Evolutionary conservation across 2,888 invertebrate species (phyloP), one percentile per base, ranked within the genome.

Genomic region (Conistra vaccinii): DNA sequence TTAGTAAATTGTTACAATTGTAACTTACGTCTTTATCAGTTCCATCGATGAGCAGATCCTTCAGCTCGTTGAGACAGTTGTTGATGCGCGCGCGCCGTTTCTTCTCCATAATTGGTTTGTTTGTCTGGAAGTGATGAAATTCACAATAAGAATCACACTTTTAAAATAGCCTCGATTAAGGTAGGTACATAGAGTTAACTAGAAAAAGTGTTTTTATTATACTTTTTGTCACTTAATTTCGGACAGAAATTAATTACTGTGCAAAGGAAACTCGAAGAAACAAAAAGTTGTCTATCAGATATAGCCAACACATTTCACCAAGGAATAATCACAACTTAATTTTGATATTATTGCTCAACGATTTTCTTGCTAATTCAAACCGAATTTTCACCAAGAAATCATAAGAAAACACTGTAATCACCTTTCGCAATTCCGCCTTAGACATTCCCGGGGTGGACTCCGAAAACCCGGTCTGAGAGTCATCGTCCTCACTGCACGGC

Each of bases 71-170:
- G 79, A 99, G 97, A 90, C 98, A 98, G 91, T 98, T 97, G 95
- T 99, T 99, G 91, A 99, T 99, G 90, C 99, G 97, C 72, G 99
- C 99, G 86, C 99, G 97, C 86, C 99, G 96, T 88, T 98, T 97
- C 94, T 99, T 99, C 95, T 99, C 99, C 98, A 99, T 99, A 88
- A 99, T 98, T 48, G 99, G 99, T 93, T 99, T 99, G 91, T 98
- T 98, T 73, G 98, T 98, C 99, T 99, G 97, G 17, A 86, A 85
- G 66, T 70, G 0, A 58, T 45, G 6, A 73, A 69, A 48, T 32
- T 29, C 35, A 26, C 45, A 29, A 68, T 78, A 69, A 42, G 53
- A 12, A 48, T 26, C 26, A 29, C 45, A 45, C 5, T 26, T 26
- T 35, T 51, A 26, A 23, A 42, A n/a, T 42, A 7, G 9, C n/a